Evolutionary conservation across 23 tunicate genomes (phyloP).

Genomic region (Clavelina lepadiformis): DNA sequence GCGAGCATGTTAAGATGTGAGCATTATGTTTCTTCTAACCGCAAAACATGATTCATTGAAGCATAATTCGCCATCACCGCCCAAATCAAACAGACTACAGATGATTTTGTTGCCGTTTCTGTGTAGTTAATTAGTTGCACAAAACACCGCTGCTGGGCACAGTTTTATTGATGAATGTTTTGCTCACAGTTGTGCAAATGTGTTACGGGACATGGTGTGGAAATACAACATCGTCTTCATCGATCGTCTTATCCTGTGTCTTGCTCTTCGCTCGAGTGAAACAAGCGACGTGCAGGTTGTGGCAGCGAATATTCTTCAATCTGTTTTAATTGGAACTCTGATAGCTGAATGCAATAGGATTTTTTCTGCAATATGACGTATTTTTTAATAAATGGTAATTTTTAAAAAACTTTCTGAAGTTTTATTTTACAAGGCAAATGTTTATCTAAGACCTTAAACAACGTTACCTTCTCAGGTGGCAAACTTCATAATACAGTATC

Average conservation of each 20-base stretch:
- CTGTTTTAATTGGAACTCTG: too few species aligned
- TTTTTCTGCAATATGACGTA: background rate
- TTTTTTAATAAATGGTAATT: background rate
- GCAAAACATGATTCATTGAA: too few species aligned
- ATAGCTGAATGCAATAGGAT: too few species aligned
- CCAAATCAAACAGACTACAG: too few species aligned
- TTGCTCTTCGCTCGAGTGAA: slow-evolving; percentile 77
- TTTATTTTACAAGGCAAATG: background rate
- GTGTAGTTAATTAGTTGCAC: too few species aligned
- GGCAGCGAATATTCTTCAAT: too few species aligned
- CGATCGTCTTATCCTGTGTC: slow-evolving; percentile 81
- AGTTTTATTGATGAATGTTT: background rate
- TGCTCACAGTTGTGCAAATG: slow-evolving; percentile 33
- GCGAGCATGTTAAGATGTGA: too few species aligned
- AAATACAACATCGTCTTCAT: slow-evolving; percentile 71
- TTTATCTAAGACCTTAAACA: background rate
- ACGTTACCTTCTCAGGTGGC: slow-evolving; percentile 49
- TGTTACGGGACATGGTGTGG: slow-evolving; percentile 83
- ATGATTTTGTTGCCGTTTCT: too few species aligned
- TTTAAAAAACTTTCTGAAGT: background rate
- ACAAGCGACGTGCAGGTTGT: slow-evolving; percentile 69
- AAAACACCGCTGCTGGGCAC: too few species aligned
- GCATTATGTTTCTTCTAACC: too few species aligned
- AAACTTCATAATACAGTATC: slow-evolving; percentile 82
- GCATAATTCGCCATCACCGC: too few species aligned